phyloP scores from a whole-genome alignment of 2,888 invertebrate species.

The Morpho deidamia region DNA sequence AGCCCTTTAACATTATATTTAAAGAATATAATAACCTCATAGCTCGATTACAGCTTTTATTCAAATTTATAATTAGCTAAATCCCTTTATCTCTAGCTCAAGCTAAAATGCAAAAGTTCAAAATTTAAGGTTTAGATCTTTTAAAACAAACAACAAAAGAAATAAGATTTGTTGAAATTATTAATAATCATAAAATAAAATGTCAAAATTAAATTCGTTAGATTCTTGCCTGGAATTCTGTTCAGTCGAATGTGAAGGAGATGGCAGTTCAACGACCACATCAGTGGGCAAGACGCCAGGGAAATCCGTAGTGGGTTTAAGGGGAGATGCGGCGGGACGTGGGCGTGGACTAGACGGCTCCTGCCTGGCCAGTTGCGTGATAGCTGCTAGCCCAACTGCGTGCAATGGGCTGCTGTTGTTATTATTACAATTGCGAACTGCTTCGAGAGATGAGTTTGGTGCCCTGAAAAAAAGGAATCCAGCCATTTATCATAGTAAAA shows the following conservation, averaged over 20 bases:
- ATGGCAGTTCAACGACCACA: constrained; percentile 67
- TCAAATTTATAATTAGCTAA: too few relatives aligned
- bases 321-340: constrained; percentile 50
- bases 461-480: constrained; percentile 33
- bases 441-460: constrained; percentile 58
- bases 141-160: too few relatives aligned
- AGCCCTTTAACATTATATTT: too few relatives aligned
- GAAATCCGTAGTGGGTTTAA: constrained; percentile 45
- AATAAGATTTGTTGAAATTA: too few relatives aligned
- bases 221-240: constrained; percentile 38
- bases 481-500: too few relatives aligned
- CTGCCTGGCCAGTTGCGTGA: constrained; percentile 85
- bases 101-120: too few relatives aligned
- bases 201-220: not conserved
- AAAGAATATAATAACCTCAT: too few relatives aligned
- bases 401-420: constrained; percentile 81
- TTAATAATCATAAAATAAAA: too few relatives aligned
- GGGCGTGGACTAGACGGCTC: constrained; percentile 68
- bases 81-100: too few relatives aligned
- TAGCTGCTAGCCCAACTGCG: constrained; percentile 87
- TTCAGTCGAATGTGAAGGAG: constrained; percentile 49
- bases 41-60: too few relatives aligned
- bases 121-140: too few relatives aligned
- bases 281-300: constrained; percentile 73
- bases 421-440: constrained; percentile 74